Percentiles rank a stretch among this genome's conserved stretches.
Conservation (phyloP, 2,113 vertebrate species). For the Pterophyllum scalare region DNA sequence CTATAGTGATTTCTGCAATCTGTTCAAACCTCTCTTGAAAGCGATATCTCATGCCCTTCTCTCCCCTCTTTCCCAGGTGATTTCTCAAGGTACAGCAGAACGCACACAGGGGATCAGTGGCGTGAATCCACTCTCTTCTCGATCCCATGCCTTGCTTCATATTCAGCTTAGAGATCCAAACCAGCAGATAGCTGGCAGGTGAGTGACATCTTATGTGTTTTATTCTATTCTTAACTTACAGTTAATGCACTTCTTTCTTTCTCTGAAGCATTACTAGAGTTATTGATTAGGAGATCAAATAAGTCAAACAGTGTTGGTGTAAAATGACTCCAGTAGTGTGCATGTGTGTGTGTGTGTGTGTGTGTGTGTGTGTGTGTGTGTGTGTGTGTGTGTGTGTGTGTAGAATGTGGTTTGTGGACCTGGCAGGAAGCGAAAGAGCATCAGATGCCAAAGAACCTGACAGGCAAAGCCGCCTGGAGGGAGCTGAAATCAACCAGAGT, state of each 20-base stretch:
- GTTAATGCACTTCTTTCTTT: neutral
- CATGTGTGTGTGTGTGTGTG: neutral
- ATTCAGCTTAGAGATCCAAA: constrained; percentile 86
- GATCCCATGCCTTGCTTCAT: constrained; percentile 92
- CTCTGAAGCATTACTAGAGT: neutral
- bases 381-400: neutral
- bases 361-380: neutral
- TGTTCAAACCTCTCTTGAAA: neutral
- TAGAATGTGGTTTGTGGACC: constrained; percentile 94
- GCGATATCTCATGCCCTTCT: neutral
- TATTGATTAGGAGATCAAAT: neutral
- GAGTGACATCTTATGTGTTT: neutral
- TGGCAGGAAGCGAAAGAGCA: constrained; percentile 94
- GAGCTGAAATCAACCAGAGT: constrained; percentile 95
- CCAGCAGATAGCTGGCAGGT: constrained; percentile 87
- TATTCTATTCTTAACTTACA: neutral
- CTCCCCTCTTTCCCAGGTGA: constrained; percentile 77
- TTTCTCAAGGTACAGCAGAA: constrained; percentile 86
- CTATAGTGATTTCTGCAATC: neutral
- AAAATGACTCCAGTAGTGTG: neutral
- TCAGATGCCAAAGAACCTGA: constrained; percentile 88
- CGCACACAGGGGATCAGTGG: constrained; percentile 89
- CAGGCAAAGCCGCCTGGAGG: constrained; percentile 91
- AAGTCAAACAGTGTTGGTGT: neutral
- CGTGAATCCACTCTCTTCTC: constrained; percentile 90